A percentile compares a stretch with the other conserved stretches of the same genome.
phyloP scores from a whole-genome alignment of 1,140 invertebrate genomes.

The Neomicropteryx cornuta region DNA sequence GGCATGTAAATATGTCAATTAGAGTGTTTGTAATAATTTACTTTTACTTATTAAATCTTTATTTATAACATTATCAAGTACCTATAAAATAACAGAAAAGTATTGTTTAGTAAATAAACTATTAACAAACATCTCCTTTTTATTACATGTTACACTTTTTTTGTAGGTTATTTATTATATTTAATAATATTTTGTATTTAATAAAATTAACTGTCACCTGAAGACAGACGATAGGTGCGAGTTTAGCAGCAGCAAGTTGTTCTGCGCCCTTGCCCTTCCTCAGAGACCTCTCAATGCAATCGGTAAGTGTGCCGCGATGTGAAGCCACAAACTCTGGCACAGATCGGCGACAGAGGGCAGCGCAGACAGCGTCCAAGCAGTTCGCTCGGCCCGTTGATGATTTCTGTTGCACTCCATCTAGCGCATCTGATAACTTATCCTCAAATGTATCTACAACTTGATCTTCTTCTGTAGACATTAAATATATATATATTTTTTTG shows the following conservation, averaged over 20 bases:
- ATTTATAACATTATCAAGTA: too few relatives aligned
- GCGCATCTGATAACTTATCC: slow-evolving; percentile 74
- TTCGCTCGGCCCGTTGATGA: slow-evolving; percentile 68
- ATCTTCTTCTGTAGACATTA: slow-evolving; percentile 35
- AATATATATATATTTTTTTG: too few relatives aligned
- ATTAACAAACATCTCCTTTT: too few relatives aligned
- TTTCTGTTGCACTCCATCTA: slow-evolving; percentile 78
- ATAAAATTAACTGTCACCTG: too few relatives aligned
- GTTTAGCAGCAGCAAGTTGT: slow-evolving; percentile 63
- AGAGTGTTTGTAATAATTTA: too few relatives aligned
- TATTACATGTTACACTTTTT: too few relatives aligned
- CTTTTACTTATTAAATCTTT: too few relatives aligned
- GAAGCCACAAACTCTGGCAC: slow-evolving; percentile 66
- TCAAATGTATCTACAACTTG: slow-evolving; percentile 69
- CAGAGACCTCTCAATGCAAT: slow-evolving; percentile 67
- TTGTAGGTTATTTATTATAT: too few relatives aligned
- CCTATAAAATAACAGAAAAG: too few relatives aligned
- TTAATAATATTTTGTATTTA: too few relatives aligned
- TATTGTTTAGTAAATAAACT: too few relatives aligned
- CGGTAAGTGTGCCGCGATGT: slow-evolving; percentile 68
- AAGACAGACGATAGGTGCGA: slow-evolving; percentile 70
- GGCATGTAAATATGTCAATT: background rate
- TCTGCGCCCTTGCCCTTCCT: slow-evolving; percentile 75
- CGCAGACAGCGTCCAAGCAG: slow-evolving; percentile 60
- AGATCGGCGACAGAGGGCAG: slow-evolving; percentile 68